Base-by-base conservation (phyloP, 2,888 invertebrate genomes). In the Apodemia mormo region DNA sequence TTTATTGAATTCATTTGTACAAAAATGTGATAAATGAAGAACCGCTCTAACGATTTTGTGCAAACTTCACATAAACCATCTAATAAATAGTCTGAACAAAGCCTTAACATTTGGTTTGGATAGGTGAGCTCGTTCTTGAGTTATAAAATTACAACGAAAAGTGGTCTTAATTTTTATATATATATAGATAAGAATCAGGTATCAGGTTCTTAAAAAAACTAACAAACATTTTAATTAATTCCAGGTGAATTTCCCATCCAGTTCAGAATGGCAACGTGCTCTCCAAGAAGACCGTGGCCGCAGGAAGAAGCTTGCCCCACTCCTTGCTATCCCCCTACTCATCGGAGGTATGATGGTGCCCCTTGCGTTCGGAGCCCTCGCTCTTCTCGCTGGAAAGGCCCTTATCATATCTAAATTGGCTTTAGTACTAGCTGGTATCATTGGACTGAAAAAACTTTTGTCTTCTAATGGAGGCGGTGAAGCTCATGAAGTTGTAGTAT, bases 331-430 rank as follows among this genome's bases (percentile, higher is more conserved):
- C 80, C 97, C 97, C 6, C 90, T 97, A 73, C 94, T 97, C 76
- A 95, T 97, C 75, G 96, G 96, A 71, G 97, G 97, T 69, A 97
- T 97, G 79, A 90, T 97, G 83, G 95, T 97, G 61, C 97, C 97
- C 6, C 89, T 97, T 68, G 97, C 97, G 2, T 95, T 97, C 73
- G 97, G 97, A 71, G 97, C 97, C 9, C 86, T 97, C 40, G 97
- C 97, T 30, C 94, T 97, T 68, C 85, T 97, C 70, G 97, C 97
- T 64, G 97, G 97, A 77, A 97, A 97, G 86, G 97, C 97, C 61
- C 88, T 97, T 75, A 97, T 97, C 78, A 96, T 97, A 66, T 97
- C 97, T 75, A 97, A 97, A 83, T 88, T 97, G 77, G 97, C 97
- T 0, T 87, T 97, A 69, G 97, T 97, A 0, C 89, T 97, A 67